These are phyloP conservation scores for Barnardius zonarius DNA, from an alignment of 2,113 vertebrate species.

Conservation along the genomic window DNA sequence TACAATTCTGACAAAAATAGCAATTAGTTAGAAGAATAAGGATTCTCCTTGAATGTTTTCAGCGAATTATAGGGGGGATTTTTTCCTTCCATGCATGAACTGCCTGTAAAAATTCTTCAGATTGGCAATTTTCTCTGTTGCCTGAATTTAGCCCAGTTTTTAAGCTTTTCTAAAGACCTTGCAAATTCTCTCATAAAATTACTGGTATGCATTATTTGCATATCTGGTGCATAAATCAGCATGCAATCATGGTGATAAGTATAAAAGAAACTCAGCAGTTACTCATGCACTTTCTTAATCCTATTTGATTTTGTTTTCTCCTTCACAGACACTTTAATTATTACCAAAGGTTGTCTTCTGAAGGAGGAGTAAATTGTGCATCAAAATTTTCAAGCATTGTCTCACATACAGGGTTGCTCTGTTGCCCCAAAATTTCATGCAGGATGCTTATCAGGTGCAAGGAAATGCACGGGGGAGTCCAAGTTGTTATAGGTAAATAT, in stretches of 20 bases:
- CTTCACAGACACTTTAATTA: not conserved
- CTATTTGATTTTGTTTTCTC: not conserved
- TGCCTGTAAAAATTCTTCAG: not conserved
- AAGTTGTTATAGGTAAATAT: not conserved
- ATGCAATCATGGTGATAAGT: not conserved
- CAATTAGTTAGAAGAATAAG: conserved; percentile 29
- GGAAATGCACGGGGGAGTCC: not conserved
- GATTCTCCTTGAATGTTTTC: conserved; percentile 33
- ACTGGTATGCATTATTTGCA: not conserved
- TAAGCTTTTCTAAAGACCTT: not conserved
- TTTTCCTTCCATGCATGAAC: not conserved
- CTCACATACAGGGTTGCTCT: rapidly evolving
- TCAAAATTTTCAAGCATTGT: not conserved
- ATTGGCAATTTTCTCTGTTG: not conserved
- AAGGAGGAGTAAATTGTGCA: not conserved
- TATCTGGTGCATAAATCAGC: not conserved
- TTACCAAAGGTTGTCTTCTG: not conserved
- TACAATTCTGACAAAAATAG: conserved; percentile 53
- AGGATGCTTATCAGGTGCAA: not conserved
- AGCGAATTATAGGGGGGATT: not conserved
- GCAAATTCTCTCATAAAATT: not conserved
- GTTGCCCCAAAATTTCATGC: not conserved
- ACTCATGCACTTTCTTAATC: not conserved
- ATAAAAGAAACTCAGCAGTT: not conserved
- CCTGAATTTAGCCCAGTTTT: not conserved